phyloP scores from a whole-genome alignment of 2,797 vertebrate genomes.

The Esox lucius region DNA sequence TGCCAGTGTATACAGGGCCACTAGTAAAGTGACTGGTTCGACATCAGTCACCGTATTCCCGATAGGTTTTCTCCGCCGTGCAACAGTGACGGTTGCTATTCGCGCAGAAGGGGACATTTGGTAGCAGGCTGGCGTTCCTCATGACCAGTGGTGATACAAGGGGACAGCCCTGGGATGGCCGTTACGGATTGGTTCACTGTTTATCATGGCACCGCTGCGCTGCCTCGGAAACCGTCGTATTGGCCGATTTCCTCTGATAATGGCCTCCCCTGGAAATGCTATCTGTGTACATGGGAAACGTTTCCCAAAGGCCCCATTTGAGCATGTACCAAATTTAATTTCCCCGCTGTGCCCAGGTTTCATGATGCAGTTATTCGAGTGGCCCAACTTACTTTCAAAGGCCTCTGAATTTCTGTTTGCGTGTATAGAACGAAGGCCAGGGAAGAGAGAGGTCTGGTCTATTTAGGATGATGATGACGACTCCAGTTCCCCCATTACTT shows the following conservation, averaged over 20 bases:
- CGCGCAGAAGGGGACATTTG: constrained; percentile 23
- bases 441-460: constrained; percentile 32
- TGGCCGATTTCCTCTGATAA: constrained; percentile 48
- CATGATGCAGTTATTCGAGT: constrained; percentile 56
- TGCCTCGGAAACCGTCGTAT: constrained; percentile 48
- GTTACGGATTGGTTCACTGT: constrained; percentile 36
- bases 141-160: constrained; percentile 7
- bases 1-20: constrained; percentile 54
- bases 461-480: constrained; percentile 52
- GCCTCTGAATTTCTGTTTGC: constrained; percentile 70
- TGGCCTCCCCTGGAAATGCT: constrained; percentile 67
- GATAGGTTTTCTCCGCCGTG: constrained; percentile 29
- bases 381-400: constrained; percentile 59
- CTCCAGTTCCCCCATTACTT: constrained; percentile 55
- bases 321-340: constrained; percentile 68
- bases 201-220: constrained; percentile 38
- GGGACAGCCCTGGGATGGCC: constrained; percentile 13
- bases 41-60: constrained; percentile 28
- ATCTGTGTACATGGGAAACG: constrained; percentile 54
- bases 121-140: constrained; percentile 20
- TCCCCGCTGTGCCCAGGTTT: constrained; percentile 61
- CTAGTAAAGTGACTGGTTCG: constrained; percentile 39
- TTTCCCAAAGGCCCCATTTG: constrained; percentile 56
- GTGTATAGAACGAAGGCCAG: constrained; percentile 36
- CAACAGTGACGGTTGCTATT: constrained; percentile 27